Evolutionary conservation across 2,113 vertebrate species (phyloP).

Genomic region (Synodontis membranacea): DNA sequence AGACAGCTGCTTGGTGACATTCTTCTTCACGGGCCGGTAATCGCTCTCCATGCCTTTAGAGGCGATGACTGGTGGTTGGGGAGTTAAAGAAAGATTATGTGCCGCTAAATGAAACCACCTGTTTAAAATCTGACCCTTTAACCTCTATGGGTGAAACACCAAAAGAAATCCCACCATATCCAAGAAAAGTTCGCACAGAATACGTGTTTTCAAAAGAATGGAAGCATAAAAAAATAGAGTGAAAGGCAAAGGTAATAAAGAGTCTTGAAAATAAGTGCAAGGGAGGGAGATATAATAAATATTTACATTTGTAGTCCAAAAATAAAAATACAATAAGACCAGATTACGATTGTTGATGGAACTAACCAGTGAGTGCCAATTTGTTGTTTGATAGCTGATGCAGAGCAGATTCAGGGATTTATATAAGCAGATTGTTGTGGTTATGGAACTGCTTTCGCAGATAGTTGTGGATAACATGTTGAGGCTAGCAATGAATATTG

Average conservation of each 20-base stretch:
- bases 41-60: constrained; percentile 92
- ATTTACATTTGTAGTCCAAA: neutral
- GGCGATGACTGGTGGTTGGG: constrained; percentile 82
- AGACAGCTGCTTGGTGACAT: constrained; percentile 78
- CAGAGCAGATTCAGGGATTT: neutral
- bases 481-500: neutral
- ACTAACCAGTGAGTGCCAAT: neutral
- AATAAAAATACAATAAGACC: neutral
- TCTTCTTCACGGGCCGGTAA: constrained; percentile 81
- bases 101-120: constrained; percentile 21
- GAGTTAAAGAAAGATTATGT: constrained; percentile 69
- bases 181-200: neutral
- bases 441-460: neutral
- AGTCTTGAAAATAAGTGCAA: neutral
- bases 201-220: neutral
- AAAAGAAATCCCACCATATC: neutral
- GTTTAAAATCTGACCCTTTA: neutral
- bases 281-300: neutral
- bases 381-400: neutral
- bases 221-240: neutral
- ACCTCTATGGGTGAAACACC: neutral
- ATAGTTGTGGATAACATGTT: neutral
- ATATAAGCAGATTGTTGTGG: neutral
- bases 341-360: neutral
- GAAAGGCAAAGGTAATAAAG: neutral